phyloP scores from a whole-genome alignment of 2,797 vertebrate genomes.

The Manis crassicaudata region DNA sequence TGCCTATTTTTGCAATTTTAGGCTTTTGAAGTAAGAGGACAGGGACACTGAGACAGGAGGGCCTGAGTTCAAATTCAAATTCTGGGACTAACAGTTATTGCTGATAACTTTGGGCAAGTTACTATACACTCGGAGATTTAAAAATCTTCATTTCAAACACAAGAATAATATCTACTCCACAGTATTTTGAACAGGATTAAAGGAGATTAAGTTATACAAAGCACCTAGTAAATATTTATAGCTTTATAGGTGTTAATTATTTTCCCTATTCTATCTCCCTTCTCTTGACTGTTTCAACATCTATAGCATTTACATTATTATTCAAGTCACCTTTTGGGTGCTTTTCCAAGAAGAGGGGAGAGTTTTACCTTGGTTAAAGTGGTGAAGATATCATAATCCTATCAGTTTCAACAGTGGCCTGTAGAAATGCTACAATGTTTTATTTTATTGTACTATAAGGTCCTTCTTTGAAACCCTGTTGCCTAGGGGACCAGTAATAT shows the following conservation, averaged over 20 bases:
- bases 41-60: not conserved
- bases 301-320: not conserved
- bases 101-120: not conserved
- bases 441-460: constrained; percentile 13
- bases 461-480: constrained; percentile 20
- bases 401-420: constrained; percentile 1
- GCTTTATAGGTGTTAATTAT: not conserved
- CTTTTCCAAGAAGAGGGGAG: not conserved
- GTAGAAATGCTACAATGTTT: constrained; percentile 30
- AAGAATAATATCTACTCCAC: not conserved
- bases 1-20: not conserved
- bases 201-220: not conserved
- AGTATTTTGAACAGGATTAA: not conserved
- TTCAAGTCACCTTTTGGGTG: not conserved
- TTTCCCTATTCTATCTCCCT: not conserved
- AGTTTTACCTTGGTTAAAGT: not conserved
- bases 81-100: not conserved
- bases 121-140: not conserved
- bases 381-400: not conserved
- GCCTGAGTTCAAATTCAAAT: not conserved
- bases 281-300: not conserved
- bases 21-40: not conserved
- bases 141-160: not conserved
- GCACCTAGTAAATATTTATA: not conserved
- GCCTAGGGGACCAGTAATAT: not conserved